phyloP scores from a whole-genome alignment of 2,113 vertebrate genomes.

The Phaethon lepturus region DNA sequence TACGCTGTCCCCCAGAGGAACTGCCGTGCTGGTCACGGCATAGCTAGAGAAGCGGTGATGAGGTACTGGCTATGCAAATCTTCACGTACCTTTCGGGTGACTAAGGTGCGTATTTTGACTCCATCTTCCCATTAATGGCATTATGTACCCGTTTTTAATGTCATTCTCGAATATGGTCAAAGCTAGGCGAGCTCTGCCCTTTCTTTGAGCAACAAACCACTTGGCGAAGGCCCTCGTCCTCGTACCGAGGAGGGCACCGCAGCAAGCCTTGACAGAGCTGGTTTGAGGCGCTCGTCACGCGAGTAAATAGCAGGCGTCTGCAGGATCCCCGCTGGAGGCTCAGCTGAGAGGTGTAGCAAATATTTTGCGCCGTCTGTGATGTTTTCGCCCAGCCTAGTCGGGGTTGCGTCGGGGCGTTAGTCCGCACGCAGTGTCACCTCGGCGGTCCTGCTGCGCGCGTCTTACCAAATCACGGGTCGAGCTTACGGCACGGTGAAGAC shows the following conservation, averaged over 20 bases:
- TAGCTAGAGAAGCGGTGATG: neutral
- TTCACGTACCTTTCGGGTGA: neutral
- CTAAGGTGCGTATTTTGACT: neutral
- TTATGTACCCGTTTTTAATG: neutral
- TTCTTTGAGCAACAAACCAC: neutral
- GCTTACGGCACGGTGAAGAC: neutral
- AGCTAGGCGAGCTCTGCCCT: neutral
- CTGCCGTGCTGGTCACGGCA: neutral
- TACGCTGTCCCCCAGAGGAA: fast-evolving
- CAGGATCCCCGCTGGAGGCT: neutral
- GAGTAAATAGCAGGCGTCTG: neutral
- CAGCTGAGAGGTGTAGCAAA: neutral
- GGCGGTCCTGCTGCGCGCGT: neutral
- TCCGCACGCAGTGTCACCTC: neutral
- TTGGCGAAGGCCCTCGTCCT: neutral
- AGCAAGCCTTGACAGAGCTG: neutral
- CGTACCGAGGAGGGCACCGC: neutral
- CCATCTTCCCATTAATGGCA: neutral
- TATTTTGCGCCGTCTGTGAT: neutral
- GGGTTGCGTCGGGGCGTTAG: neutral
- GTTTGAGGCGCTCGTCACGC: neutral
- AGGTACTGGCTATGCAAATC: neutral
- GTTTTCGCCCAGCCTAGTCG: neutral
- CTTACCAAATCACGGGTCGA: neutral
- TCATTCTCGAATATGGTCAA: neutral